Evolutionary conservation across 2,113 vertebrate species (phyloP).

Genomic region (Morone saxatilis): DNA sequence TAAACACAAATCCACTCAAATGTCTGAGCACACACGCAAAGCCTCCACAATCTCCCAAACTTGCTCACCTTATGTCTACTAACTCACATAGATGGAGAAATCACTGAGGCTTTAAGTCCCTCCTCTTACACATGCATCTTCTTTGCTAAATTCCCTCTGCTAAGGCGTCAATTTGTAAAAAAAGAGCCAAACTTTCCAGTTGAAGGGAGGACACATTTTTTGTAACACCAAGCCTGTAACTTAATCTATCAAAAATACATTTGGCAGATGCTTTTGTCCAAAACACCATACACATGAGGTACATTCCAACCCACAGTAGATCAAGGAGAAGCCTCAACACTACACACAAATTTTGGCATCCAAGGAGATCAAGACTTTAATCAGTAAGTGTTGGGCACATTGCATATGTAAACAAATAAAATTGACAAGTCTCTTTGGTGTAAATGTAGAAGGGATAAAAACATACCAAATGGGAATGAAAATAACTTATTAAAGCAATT

Average conservation of each 20-base stretch:
- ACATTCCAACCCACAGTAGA: not conserved
- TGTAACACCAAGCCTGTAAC: not conserved
- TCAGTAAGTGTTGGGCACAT: not conserved
- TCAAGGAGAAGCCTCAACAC: not conserved
- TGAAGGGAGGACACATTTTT: not conserved
- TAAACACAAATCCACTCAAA: slow-evolving; percentile 45
- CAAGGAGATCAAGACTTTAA: not conserved
- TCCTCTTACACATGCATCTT: not conserved
- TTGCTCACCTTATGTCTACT: slow-evolving; percentile 40
- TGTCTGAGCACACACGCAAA: slow-evolving; percentile 32
- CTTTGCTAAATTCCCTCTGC: slow-evolving; percentile 11
- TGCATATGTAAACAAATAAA: not conserved
- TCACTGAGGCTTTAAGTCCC: slow-evolving; percentile 27
- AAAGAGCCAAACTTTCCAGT: slow-evolving; percentile 1
- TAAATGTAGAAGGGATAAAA: not conserved
- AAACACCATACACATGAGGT: not conserved
- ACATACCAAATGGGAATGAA: not conserved
- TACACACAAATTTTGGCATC: not conserved
- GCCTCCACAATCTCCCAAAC: slow-evolving; percentile 44
- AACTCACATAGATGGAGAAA: slow-evolving; percentile 36
- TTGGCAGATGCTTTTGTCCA: not conserved
- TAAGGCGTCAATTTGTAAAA: not conserved
- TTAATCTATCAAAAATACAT: not conserved
- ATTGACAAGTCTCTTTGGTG: no score
- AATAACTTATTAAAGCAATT: not conserved